Conservation (phyloP, 2,113 vertebrate genomes). For the Galemys pyrenaicus region DNA sequence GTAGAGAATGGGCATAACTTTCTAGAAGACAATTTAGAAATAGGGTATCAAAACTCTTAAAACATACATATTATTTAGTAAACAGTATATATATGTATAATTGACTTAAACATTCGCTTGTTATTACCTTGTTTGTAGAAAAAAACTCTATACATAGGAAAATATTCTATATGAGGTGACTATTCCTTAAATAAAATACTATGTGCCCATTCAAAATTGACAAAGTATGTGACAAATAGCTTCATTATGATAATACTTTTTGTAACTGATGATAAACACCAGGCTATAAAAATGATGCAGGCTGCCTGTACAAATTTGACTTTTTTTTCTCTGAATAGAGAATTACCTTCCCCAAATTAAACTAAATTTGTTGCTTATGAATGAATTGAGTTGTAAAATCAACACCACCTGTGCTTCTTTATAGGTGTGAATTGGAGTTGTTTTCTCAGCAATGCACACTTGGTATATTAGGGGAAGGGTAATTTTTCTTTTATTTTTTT, state of each 20-base stretch:
- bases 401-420: background rate
- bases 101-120: background rate
- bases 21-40: background rate
- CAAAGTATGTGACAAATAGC: background rate
- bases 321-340: background rate
- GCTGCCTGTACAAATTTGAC: background rate
- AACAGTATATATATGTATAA: background rate
- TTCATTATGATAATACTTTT: background rate
- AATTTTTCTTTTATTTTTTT: background rate
- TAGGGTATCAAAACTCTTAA: background rate
- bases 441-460: background rate
- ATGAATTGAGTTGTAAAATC: background rate
- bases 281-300: background rate
- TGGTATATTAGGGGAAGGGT: background rate
- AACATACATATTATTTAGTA: background rate
- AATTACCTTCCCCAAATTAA: background rate
- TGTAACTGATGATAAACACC: background rate
- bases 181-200: background rate
- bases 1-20: background rate
- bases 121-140: background rate
- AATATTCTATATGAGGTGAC: background rate
- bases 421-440: background rate
- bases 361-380: background rate
- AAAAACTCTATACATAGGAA: background rate
- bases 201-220: background rate